Evolutionary conservation across 1,140 invertebrate genomes (phyloP).

Genomic region (Brachionus calyciflorus): DNA sequence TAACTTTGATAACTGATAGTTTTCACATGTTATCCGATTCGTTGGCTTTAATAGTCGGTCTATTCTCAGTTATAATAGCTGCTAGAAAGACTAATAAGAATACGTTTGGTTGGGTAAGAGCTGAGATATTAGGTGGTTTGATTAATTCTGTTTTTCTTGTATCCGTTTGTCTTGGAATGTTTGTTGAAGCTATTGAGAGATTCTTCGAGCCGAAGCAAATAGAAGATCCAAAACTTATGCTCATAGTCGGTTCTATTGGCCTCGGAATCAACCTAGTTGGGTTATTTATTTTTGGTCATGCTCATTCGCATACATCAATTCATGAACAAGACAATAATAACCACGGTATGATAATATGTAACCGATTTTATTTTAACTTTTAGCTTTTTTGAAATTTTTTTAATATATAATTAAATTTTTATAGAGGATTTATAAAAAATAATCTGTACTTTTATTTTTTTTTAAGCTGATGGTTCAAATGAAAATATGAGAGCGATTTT

Average conservation of each 20-base stretch:
- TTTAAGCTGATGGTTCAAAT: constrained; percentile 28
- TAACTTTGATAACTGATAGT: constrained; percentile 64
- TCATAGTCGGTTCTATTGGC: constrained; percentile 63
- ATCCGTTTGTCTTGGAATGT: constrained; percentile 65
- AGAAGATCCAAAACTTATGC: constrained; percentile 60
- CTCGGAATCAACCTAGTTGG: constrained; percentile 64
- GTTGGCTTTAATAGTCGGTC: constrained; percentile 62
- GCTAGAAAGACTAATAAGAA: constrained; percentile 26
- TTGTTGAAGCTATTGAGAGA: constrained; percentile 62
- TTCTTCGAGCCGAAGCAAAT: constrained; percentile 68
- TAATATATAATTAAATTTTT: no score
- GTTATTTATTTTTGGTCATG: constrained; percentile 59
- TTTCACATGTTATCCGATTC: constrained; percentile 67
- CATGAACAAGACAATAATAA: constrained; percentile 4
- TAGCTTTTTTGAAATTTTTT: constrained; percentile 29
- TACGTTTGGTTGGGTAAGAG: constrained; percentile 61
- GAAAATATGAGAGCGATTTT: constrained; percentile 94
- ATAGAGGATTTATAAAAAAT: background rate
- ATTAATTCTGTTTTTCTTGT: constrained; percentile 65
- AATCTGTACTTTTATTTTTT: background rate
- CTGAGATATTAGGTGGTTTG: constrained; percentile 65
- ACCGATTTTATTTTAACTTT: constrained; percentile 9
- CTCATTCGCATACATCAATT: constrained; percentile 24
- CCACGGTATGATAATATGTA: no score
- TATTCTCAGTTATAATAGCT: constrained; percentile 54